Base-by-base conservation (phyloP, 2,113 vertebrate species). In the Platichthys stellatus region DNA sequence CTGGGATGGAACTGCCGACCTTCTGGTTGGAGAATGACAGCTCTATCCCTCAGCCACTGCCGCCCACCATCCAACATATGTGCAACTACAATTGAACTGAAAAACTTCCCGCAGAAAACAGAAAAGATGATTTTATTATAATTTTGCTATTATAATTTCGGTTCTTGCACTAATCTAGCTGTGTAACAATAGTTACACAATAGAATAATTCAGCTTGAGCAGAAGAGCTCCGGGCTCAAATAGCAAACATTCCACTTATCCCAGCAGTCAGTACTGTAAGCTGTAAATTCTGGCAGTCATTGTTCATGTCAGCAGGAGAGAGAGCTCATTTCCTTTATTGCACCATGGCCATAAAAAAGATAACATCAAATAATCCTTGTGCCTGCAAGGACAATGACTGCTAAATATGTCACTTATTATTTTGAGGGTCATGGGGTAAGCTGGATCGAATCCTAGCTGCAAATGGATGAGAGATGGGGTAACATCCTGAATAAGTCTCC, bases 231-330 rank as follows among this genome's bases (percentile, higher is more conserved):
- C n/a, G 11, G 53, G n/a, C n/a, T 21, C 53, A 21, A 56, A 56
- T n/a, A 21, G 53, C n/a, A n/a, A 17, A 28, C 61, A 20, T 35
- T 72, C 24, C 57, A 51, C 54, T 66, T 59, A 24, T 17, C 56
- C 45, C 45, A 67, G 56, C 45, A 72, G 62, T 66, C 35, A 51
- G 49, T 3, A 26, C 35, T 72, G 54, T 61, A 23, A 54, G 23
- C 56, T 72, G 63, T 66, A 65, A 31, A 72, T 20, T 60, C 15
- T 72, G n/a, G 51, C 47, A 47, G 15, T 38, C 13, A 56, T 23
- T 64, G 67, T 64, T 45, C n/a, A 20, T 79, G 63, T 67, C 56
- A 79, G 76, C 76, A 66, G 69, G 45, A 66, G 56, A 66, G 62
- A 54, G 54, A 78, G 40, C 28, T 53, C 23, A 63, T 65, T 66